Base-by-base conservation (phyloP, 2,797 vertebrate species). In the Diglossa cyanea region DNA sequence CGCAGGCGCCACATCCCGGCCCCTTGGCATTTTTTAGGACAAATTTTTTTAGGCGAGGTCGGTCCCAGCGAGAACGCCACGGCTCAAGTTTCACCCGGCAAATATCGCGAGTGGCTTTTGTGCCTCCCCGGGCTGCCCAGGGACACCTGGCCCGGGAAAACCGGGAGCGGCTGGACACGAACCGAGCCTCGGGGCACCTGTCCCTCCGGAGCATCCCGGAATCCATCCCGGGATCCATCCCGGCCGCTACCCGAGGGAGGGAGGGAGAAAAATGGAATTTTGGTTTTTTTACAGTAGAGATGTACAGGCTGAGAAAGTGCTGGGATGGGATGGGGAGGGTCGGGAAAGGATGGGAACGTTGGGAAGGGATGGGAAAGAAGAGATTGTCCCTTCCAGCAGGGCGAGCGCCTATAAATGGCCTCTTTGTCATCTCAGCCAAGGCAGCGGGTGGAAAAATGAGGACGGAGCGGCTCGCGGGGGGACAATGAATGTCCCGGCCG, bases 341-440 rank as follows among this genome's bases (percentile, higher is more conserved):
- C 26, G 62, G 74, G 31, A 48, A 67, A 53, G 33, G 45, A 35
- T 30, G 21, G 33, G 42, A 28, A 8, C 5, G 12, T 4, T 12
- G 23, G 44, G 39, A 53, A 68, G 24, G 30, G 54, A 61, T 9
- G 40, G 47, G 28, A 53, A 19, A 50, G 44, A 31, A 58, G 65
- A 60, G 72, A 11, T 61, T 18, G 80, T 31, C 89, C 72, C 73
- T 90, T 73, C 90, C 80, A 76, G 73, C 74, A 37, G 54, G 9
- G 23, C 30, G 17, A 26, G 75, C 1, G n/a, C 39, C 90, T 77
- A 11, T 89, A 84, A 96, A 89, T 51, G 94, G 92, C 70, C 73
- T 58, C 95, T 94, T 96, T 96, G 95, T 96, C 94, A 89, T 10
- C 61, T 61, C 90, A n/a, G 95, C 94, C 92, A 74, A 42, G 25